Evolutionary conservation across 1,140 invertebrate species (phyloP).

Genomic region (Drosophila obscura): DNA sequence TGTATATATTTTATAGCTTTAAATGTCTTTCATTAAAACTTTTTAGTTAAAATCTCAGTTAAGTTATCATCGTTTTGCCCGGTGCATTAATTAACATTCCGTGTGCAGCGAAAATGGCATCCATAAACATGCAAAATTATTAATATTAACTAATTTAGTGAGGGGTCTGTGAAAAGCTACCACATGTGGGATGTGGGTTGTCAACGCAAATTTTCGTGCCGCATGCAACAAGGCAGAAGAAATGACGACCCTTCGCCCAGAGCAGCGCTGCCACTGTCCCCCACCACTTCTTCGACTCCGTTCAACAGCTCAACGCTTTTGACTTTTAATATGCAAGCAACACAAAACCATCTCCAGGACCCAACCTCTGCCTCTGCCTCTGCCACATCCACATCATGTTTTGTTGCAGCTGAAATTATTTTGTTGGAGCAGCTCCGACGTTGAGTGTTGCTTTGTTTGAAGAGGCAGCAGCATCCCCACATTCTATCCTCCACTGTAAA

Average conservation of each 20-base stretch:
- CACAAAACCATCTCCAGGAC: slow-evolving; percentile 28
- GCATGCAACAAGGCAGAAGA: slow-evolving; percentile 66
- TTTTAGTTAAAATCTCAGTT: slow-evolving; percentile 30
- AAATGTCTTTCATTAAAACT: neutral
- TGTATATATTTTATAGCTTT: too few relatives aligned
- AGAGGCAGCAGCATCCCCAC: slow-evolving; percentile 58
- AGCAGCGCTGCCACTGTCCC: neutral
- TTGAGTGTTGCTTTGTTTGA: slow-evolving; percentile 81
- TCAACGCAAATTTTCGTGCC: slow-evolving; percentile 68
- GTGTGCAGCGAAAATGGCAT: slow-evolving; percentile 28
- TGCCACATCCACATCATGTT: slow-evolving; percentile 15
- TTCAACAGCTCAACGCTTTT: slow-evolving; percentile 68
- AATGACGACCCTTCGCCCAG: slow-evolving; percentile 1
- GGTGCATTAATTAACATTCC: slow-evolving; percentile 42
- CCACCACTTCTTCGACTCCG: slow-evolving; percentile 1
- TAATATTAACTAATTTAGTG: slow-evolving; percentile 70
- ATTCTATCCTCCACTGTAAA: slow-evolving; percentile 51
- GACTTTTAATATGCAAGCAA: slow-evolving; percentile 78
- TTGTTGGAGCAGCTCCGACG: slow-evolving; percentile 59
- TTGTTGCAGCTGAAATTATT: slow-evolving; percentile 75
- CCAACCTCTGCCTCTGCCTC: neutral
- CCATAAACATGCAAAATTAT: slow-evolving; percentile 53
- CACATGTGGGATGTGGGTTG: slow-evolving; percentile 53
- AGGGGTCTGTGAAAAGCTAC: too few relatives aligned
- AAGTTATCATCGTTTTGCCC: slow-evolving; percentile 15